These are phyloP conservation scores for Dione vanillae DNA, from an alignment of 2,888 invertebrate species.

Conservation along the genomic window DNA sequence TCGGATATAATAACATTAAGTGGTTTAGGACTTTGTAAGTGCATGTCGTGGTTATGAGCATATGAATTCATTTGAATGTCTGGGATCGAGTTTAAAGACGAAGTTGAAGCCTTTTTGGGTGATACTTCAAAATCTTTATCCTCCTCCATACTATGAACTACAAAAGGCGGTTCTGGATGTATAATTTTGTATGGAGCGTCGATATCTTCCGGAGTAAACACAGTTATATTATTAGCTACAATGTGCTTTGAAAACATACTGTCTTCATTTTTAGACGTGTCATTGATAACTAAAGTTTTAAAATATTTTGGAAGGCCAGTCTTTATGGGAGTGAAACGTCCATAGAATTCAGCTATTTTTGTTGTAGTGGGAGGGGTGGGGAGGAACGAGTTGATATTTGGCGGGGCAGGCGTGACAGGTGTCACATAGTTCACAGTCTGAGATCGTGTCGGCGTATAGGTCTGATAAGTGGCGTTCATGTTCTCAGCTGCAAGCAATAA, in stretches of 20 bases:
- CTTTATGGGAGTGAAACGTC: constrained; percentile 60
- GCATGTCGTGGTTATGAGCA: constrained; percentile 10
- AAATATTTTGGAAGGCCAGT: constrained; percentile 56
- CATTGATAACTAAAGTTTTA: constrained; percentile 57
- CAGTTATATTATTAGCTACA: constrained; percentile 59
- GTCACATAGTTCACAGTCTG: constrained; percentile 65
- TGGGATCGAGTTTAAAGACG: not conserved
- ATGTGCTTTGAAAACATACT: constrained; percentile 32
- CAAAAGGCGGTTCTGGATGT: constrained; percentile 53
- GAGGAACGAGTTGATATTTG: constrained; percentile 55
- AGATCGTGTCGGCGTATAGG: constrained; percentile 57
- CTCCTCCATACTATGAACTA: constrained; percentile 48
- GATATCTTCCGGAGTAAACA: constrained; percentile 59
- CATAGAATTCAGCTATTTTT: constrained; percentile 60
- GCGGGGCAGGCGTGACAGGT: constrained; percentile 56
- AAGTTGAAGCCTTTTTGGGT: constrained; percentile 6
- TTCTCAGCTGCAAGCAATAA: constrained; percentile 77
- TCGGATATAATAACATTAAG: constrained; percentile 53
- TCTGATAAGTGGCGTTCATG: constrained; percentile 57
- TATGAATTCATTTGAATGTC: constrained; percentile 26
- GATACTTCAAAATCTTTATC: constrained; percentile 33
- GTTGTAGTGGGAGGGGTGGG: constrained; percentile 57
- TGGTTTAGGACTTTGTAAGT: constrained; percentile 48
- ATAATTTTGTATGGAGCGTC: constrained; percentile 59
- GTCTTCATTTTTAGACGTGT: constrained; percentile 48